Base-by-base conservation (phyloP, 1,140 invertebrate species). In the Archegozetes longisetosus region DNA sequence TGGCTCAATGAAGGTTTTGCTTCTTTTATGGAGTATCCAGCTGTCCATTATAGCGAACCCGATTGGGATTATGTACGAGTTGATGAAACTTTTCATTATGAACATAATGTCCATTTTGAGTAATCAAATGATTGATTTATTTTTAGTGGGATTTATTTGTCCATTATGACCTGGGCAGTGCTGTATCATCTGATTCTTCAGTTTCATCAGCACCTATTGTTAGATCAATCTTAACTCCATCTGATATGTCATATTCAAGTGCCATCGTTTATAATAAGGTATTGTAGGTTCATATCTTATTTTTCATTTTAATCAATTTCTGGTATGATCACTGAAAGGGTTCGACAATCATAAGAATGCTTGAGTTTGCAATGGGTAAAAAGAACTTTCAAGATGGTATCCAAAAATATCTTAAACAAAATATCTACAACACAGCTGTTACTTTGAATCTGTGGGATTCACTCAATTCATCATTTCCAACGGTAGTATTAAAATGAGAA, bases 1-100 rank as follows among this genome's bases (percentile, higher is more conserved):
- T 93, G 88, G 88, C 72, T 92, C 12, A 91, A 90, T 71, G 88
- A 92, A 76, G 88, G 88, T 2, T 92, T 95, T 69, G 89, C 89
- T 9, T 81, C 80, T 3, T 93, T 83, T 68, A 84, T 92, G 74
- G 79, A 86, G 70, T 88, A 81, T 64, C 86, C 88, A 72, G 83
- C 83, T 49, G 75, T 83, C 3, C 73, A 82, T 68, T 72, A 75
- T 25, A 78, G 83, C 48, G 77, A 87, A 68, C 80, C 83, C 1
- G 79, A 84, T 24, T 93, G 88, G 86, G 40, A 61, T 26, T 28
- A 20, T 28, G 51, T 53, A 23, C 6, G 52, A 23, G 26, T 53
- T 23, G 6, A 57, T 58, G 51, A 56, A 32, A 46, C 4, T 46
- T 22, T 48, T 26, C 67, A 22, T 54, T 61, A 23, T 14, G 20